Evolutionary conservation across 30 jellyfish, hydroid and myxozoan species (phyloP), one percentile per base, ranked within the genome.

Genomic region (Pelagia noctiluca): DNA sequence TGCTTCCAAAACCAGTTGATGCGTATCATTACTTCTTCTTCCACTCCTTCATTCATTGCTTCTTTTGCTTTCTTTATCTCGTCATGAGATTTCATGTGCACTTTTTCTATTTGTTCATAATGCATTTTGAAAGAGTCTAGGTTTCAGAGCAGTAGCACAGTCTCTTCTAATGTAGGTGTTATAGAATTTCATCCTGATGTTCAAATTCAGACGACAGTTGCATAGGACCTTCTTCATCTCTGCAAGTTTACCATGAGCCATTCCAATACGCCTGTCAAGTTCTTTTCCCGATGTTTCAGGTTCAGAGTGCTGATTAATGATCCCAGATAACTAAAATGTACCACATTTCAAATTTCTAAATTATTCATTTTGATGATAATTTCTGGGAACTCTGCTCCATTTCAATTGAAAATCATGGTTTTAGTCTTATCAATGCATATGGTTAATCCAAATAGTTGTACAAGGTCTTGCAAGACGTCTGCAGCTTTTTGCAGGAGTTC

Each of bases 281-380:
- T 71, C 84, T 71, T 71, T 71, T 4, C 38, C 80, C 5, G 84
- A 71, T 71, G 84, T 71, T 32, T 68, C 80, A 25, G 80, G 80
- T 66, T 66, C 80, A 13, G 19, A 25, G 80, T 66, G 31, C 21
- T 67, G 16, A 66, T 66, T 8, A 60, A 23, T 8, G 72, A 12
- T 60, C 72, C 72, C 78, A 71, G 84, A 37, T 71, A 71, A 10
- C 35, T 80, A 38, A 71, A 35, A 32, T 71, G 79, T 34, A 80
- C 78, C 78, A 71, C 80, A 71, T 32, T 71, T 71, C 21, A 80
- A 3, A 71, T 71, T 28, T 24, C 35, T 71, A 32, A 22, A 32
- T 71, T 71, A 38, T 71, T 38, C 8, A 38, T 38, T 24, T 29
- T 71, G 84, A 71, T 71, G 32, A 71, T 34, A n/a, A 29, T 34